Base-by-base conservation (phyloP, 2,888 invertebrate genomes). In the Hemaris fuciformis region DNA sequence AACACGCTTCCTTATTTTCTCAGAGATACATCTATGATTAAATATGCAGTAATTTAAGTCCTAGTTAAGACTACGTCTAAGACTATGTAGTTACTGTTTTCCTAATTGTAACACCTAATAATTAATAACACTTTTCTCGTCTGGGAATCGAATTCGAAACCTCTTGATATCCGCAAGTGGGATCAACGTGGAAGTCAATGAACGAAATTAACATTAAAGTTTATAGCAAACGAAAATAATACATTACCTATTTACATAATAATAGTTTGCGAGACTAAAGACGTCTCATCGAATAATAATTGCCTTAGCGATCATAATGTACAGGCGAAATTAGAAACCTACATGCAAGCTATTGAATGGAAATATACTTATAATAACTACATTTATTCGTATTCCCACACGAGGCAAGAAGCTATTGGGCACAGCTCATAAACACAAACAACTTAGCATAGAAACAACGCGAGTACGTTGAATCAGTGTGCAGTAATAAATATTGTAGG, bases 381-480 rank as follows among this genome's bases (percentile, higher is more conserved):
- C 18, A 46, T 60, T 23, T 41, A 41, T 48, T 48, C 41, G 25
- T 53, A 41, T 53, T 60, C 60, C 48, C 60, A 60, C 53, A 41
- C 41, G 20, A 48, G 20, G 43, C 60, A 48, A 48, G 46, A 48
- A 23, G 34, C 38, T 38, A 23, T 23, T 53, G 31, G 18, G 31
- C 8, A 27, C 53, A 31, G 10, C 18, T 31, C 15, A 8, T 53
- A 31, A 31, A 5, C 3, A 27, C 8, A 4, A 38, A n/a, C n/a
- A 22, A 48, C 43, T 43, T 27, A 10, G 10, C 10, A 53, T 53
- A 7, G 15, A 23, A 22, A 46, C 5, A 18, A 13, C 8, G 10
- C 3, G 8, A 20, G 23, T 20, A 20, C 22, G 45, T 2, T 22
- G 22, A 18, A 43, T 20, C 18, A 43, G 43, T 6, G 22, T 43